Base-by-base conservation (phyloP, 1,140 invertebrate genomes). In the Psix sp. region DNA sequence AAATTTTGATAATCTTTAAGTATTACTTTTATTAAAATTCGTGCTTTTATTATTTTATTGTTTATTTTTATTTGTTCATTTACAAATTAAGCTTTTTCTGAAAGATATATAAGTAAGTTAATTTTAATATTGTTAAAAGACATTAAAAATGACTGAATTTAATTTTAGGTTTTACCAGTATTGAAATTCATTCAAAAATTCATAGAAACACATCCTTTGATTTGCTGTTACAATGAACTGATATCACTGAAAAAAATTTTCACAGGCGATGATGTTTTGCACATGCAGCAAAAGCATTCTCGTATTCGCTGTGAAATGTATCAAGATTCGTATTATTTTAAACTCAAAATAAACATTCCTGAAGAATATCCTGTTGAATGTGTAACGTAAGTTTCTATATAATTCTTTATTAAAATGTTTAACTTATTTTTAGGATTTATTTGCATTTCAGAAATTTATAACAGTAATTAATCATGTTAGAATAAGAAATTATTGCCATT, bases 221-320 rank as follows among this genome's bases (percentile, higher is more conserved):
- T 90, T 77, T 91, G 92, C 33, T 94, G 92, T 76, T 91, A 92
- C 39, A 92, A 93, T 77, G 93, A 94, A 84, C 92, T 94, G 48
- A 87, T 89, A 54, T 77, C 85, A 13, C 82, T 94, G 38, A 92
- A 92, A 40, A 82, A 88, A 45, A 74, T 90, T 7, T 49, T 91
- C 0, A 78, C 62, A 16, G 24, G 79, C 17, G 29, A 56, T 1
- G 91, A 92, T 81, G 89, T 90, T 60, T 77, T 94, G 1, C 93
- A 92, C 83, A 78, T 93, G 33, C 91, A 90, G 48, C 92, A 94
- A 76, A 93, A 93, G 78, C 86, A 84, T 24, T 92, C 92, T 5
- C 87, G 88, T 62, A 85, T 94, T 15, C 71, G 85, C 42, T 74
- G 94, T n/a, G 91, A 88, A 73, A 81, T 92, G 24, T 76, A 83